Conservation (phyloP, 2,888 invertebrate genomes). For the Ochlodes sylvanus region DNA sequence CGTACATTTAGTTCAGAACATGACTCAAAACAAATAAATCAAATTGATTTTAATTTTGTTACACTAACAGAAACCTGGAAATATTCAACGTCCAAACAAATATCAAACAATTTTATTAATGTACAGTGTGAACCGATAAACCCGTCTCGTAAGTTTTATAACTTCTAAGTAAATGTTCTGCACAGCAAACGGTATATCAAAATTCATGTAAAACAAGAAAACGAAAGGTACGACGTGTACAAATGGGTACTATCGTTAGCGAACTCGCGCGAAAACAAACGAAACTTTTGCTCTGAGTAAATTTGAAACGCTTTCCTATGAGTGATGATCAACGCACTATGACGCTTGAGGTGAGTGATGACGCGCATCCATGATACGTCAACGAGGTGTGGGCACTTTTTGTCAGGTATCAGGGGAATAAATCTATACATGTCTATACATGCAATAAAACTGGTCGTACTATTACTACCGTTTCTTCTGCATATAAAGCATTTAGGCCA, state of each 20-base stretch:
- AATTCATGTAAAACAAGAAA: constrained; percentile 23
- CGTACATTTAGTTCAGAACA: too few relatives aligned
- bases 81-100: neutral
- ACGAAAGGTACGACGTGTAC: constrained; percentile 19
- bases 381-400: too few relatives aligned
- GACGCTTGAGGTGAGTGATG: too few relatives aligned
- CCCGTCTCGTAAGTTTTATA: constrained; percentile 9
- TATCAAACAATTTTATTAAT: neutral
- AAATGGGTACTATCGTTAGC: constrained; percentile 24
- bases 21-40: too few relatives aligned
- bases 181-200: neutral
- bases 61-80: neutral
- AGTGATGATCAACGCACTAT: constrained; percentile 8
- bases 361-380: too few relatives aligned
- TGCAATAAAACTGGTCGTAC: too few relatives aligned
- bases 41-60: too few relatives aligned
- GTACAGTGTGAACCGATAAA: neutral
- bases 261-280: constrained; percentile 17
- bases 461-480: too few relatives aligned
- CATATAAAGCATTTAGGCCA: too few relatives aligned
- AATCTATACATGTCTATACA: too few relatives aligned
- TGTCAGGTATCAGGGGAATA: too few relatives aligned
- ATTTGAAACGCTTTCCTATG: constrained; percentile 1
- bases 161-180: constrained; percentile 14
- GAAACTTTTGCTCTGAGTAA: constrained; percentile 3